Evolutionary conservation across 2,113 vertebrate genomes (phyloP), one percentile per base, ranked within the genome.

Genomic region (Ophthalmolycus amberensis): DNA sequence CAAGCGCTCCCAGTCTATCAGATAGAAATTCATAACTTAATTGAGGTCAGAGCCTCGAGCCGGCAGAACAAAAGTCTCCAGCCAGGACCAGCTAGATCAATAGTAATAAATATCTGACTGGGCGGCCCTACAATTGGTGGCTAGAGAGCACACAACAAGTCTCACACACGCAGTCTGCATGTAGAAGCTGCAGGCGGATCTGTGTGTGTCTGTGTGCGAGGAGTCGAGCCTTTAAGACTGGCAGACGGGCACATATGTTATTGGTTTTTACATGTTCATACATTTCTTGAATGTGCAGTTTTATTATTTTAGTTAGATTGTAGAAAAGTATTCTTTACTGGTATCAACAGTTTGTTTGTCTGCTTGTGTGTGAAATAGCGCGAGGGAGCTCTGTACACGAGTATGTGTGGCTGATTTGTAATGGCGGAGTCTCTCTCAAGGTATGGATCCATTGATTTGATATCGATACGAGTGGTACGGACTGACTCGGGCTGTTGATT

Each of bases 1-100:
- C 96, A 96, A 96, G 96, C 96, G 95, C 95, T 96, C 91, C 93
- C 96, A 97, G 97, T 99, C 98, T 98, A 99, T 99, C 95, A 97
- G 97, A 99, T 98, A 97, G 97, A 98, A 98, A 99, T 99, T 99
- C 98, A 99, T 99, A 99, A 99, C 97, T 98, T 99, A 99, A 99
- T 99, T 99, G 98, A 99, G 97, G 98, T 98, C 97, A 98, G 95
- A 98, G 96, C 96, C 96, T 96, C 88, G 90, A 96, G 96, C 95
- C 95, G 94, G 94, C 95, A 96, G 97, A 97, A 98, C 97, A 98
- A 97, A 98, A 97, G 97, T 97, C 96, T 97, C 96, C 96, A 92
- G 86, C 96, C 96, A 93, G 96, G 96, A 97, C 96, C 96, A 97
- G 95, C 94, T 92, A 95, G 96, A 99, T 99, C 97, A 98, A 99